phyloP scores from a whole-genome alignment of 2,113 vertebrate species.

The Paralichthys olivaceus region DNA sequence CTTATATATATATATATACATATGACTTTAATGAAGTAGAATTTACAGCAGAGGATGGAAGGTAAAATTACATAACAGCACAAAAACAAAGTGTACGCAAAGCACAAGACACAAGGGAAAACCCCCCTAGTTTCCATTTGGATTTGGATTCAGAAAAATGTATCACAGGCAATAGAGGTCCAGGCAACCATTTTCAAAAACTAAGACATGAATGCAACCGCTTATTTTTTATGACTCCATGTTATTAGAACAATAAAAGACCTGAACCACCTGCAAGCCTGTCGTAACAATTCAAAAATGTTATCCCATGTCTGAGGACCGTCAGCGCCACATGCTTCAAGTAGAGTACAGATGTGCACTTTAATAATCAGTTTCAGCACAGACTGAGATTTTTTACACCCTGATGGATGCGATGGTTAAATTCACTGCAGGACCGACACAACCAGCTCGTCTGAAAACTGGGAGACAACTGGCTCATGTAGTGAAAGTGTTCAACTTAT shows the following conservation, averaged over 20 bases:
- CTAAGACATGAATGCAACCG: neutral
- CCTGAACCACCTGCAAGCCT: neutral
- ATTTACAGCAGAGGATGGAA: neutral
- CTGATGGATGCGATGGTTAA: neutral
- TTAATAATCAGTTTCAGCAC: neutral
- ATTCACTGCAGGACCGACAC: neutral
- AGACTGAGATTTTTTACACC: neutral
- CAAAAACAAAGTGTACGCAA: constrained; percentile 6
- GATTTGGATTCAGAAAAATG: neutral
- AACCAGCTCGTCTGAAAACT: neutral
- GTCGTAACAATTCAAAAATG: neutral
- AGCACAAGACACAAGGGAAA: neutral
- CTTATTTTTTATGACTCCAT: neutral
- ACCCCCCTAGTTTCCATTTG: neutral
- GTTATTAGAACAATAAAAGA: neutral
- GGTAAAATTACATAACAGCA: neutral
- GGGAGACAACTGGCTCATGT: neutral
- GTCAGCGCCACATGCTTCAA: neutral
- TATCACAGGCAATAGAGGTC: neutral
- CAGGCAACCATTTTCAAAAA: neutral
- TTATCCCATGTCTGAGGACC: neutral
- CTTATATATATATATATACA: too few relatives aligned
- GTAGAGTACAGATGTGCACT: neutral
- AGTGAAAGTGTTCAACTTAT: too few relatives aligned
- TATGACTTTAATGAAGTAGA: neutral